Base-by-base conservation (phyloP, 64 coral and sea anemone genomes). In the Astreopora myriophthalma region DNA sequence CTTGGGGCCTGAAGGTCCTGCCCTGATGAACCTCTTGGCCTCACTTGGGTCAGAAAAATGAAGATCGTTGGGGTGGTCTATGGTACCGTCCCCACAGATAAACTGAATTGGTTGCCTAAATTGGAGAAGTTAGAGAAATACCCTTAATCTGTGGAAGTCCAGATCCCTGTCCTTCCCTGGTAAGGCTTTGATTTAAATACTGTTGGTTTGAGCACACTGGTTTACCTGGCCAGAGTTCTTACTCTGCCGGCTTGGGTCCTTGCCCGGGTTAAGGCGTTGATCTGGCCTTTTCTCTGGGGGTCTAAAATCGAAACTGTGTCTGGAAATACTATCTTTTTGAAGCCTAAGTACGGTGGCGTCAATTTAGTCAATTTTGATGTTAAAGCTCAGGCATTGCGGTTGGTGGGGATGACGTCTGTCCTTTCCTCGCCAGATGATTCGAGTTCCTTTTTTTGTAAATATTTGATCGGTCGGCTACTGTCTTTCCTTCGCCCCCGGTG, bases 81-180 rank as follows among this genome's bases (percentile, higher is more conserved):
- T 20, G 73, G 73, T 1, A 32, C 42, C 0, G 0, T 73, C 1
- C 6, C 32, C 5, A 55, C 42, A 0, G 57, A 52, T 11, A 1
- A 0, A 0, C 34, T 40, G 0, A 78, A 89, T 67, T 89, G 87
- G 87, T 12, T 67, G 6, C 22, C 48, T 6, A 16, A 38, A 5
- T 3, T 89, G 0, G 1, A 11, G 0, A 39, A 61, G 1, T 38
- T 83, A 5, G 63, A 93, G 36, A 22, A 29, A 0, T 29, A n/a
- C 23, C 1, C 66, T 81, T 12, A 55, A 88, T 42, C 13, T 20
- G 1, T 94, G 92, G 92, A 72, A 61, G 8, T n/a, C 30, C 11
- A n/a, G 61, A 1, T 42, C 73, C 6, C 39, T 93, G 0, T 85
- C 72, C 0, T 7, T 86, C 0, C 23, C 34, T 0, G 86, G 86